Conservation (phyloP, 2,113 vertebrate genomes). For the Clinocottus analis region DNA sequence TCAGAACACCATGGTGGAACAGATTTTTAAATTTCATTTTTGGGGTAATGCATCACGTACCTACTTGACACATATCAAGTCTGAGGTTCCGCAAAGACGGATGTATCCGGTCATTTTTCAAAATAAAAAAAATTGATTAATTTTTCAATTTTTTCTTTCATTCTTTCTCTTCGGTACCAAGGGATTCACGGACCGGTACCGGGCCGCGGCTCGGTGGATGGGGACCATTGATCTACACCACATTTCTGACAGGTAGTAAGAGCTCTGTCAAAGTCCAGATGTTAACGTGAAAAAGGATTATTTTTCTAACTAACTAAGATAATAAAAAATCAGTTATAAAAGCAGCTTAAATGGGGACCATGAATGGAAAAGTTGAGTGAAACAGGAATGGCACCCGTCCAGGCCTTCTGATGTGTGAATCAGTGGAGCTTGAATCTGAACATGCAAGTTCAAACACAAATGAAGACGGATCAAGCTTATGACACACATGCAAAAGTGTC, state of each 20-base stretch:
- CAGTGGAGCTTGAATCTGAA: conserved; percentile 64
- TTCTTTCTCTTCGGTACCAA: too few species aligned
- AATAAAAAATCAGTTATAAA: conserved; percentile 66
- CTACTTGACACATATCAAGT: too few species aligned
- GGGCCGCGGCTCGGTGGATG: too few species aligned
- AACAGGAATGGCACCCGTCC: conserved; percentile 71
- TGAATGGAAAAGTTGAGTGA: conserved; percentile 74
- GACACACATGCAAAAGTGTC: conserved; percentile 55
- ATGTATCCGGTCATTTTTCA: too few species aligned
- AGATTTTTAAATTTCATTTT: too few species aligned
- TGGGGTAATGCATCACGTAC: too few species aligned
- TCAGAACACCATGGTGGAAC: too few species aligned
- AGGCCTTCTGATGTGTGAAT: conserved; percentile 69
- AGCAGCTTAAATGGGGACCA: conserved; percentile 60
- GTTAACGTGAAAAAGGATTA: conserved; percentile 47
- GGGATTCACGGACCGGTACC: too few species aligned
- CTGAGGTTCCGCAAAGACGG: too few species aligned
- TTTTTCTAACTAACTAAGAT: conserved; percentile 73
- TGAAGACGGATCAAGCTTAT: conserved; percentile 71
- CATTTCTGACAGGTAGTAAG: conserved; percentile 46
- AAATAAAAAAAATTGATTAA: too few species aligned
- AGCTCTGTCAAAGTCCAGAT: conserved; percentile 43
- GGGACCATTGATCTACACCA: conserved; percentile 53
- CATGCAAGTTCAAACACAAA: conserved; percentile 76
- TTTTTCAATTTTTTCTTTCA: too few species aligned